A percentile compares a stretch with the other conserved stretches of the same genome.
phyloP scores from a whole-genome alignment of 1,140 invertebrate genomes.

The Atta texana region DNA sequence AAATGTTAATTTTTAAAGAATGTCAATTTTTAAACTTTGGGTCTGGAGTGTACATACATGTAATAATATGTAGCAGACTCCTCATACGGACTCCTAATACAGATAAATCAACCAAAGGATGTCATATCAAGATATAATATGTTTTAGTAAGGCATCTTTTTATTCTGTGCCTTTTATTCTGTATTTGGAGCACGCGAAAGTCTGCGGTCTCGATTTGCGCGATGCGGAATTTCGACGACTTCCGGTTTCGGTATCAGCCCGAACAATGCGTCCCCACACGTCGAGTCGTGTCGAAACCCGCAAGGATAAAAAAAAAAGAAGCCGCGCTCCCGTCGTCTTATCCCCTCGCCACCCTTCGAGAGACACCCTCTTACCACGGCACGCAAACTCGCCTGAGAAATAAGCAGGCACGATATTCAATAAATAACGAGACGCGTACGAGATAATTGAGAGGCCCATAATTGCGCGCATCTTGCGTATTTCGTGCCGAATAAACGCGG shows the following conservation, averaged over 20 bases:
- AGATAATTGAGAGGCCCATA: constrained; percentile 82
- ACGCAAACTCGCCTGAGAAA: constrained; percentile 78
- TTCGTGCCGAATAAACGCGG: constrained; percentile 73
- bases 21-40: too few relatives aligned
- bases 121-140: neutral
- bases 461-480: constrained; percentile 82
- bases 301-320: neutral
- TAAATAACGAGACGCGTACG: constrained; percentile 84
- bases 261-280: constrained; percentile 34
- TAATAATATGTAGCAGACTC: neutral
- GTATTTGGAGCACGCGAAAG: constrained; percentile 50
- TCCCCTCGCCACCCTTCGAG: neutral
- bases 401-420: constrained; percentile 78
- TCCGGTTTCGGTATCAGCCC: constrained; percentile 35
- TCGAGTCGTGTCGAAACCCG: constrained; percentile 29
- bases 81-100: neutral
- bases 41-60: too few relatives aligned
- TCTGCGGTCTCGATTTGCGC: constrained; percentile 46
- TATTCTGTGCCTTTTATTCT: too few relatives aligned
- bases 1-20: too few relatives aligned
- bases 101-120: neutral
- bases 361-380: constrained; percentile 61
- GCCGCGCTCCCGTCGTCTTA: neutral
- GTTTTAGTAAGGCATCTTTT: constrained; percentile 13
- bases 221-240: constrained; percentile 51